Evolutionary conservation across 2,113 vertebrate species (phyloP), one percentile per base, ranked within the genome.

Genomic region (Xenus cinereus): DNA sequence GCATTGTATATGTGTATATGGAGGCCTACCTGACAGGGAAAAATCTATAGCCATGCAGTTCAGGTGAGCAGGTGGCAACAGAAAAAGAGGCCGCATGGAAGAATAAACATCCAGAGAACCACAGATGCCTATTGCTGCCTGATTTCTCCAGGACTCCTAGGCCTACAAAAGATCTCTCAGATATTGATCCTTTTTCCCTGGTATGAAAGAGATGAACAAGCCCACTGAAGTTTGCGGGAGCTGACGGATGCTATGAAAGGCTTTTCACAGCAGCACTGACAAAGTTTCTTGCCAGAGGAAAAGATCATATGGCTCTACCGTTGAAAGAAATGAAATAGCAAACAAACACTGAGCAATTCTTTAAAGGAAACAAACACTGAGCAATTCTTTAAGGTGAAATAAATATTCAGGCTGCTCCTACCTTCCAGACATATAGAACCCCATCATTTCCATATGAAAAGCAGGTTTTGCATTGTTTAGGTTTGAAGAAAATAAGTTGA

Each of bases 191-290:
- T 86, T 89, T 76, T 46, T 85, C 53, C 54, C 74, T 56, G n/a
- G n/a, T 90, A 95, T 91, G 76, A 92, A 88, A 94, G 64, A 81
- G 84, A 89, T 30, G 72, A 95, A 84, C 76, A 92, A 95, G 59
- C 45, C 26, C 66, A 69, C 71, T 87, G 89, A 93, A 94, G 87
- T 91, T 89, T 27, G 15, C 4, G 3, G 54, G 79, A 90, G 63
- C 63, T 91, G 80, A 72, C 0, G 0, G 54, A 68, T 81, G 30
- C 60, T 63, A 27, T 90, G 89, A 95, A 93, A 97, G 59, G 56
- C 39, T 95, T 92, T 94, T 82, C 67, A 66, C 48, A 80, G 75
- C 18, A 63, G 30, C 59, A 53, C 51, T 74, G 82, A 77, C 59
- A 63, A 93, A 94, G 85, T 35, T 88, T 16, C 22, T 84, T 77